phyloP scores from a whole-genome alignment of 2,113 vertebrate genomes.

The Hippopotamus amphibius region DNA sequence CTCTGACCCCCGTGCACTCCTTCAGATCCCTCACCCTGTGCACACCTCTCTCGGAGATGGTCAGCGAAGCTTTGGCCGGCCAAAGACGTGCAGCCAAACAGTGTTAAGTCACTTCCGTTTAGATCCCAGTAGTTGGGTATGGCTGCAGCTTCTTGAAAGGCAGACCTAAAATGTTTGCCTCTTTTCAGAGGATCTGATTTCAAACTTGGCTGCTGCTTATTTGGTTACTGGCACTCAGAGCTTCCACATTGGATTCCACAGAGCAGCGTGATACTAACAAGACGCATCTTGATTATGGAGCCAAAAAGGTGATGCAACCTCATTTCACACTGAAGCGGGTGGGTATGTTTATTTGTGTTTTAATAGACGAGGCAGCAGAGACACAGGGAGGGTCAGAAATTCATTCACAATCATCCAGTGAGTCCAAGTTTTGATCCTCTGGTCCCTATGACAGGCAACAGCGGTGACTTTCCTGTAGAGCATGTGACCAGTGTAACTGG shows the following conservation, averaged over 20 bases:
- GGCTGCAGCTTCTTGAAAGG: constrained; percentile 40
- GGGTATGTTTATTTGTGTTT: constrained; percentile 54
- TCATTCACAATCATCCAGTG: neutral
- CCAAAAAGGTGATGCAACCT: constrained; percentile 55
- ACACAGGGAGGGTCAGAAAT: constrained; percentile 5
- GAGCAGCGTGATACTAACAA: neutral
- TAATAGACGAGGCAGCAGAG: neutral
- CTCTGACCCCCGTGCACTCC: neutral
- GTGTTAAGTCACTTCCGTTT: constrained; percentile 25
- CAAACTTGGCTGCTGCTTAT: constrained; percentile 37
- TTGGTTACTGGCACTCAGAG: constrained; percentile 20
- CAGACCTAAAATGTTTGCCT: neutral
- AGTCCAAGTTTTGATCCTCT: constrained; percentile 10
- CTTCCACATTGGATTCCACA: constrained; percentile 22
- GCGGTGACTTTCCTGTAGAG: neutral
- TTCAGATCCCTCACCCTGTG: neutral
- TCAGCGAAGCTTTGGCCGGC: neutral
- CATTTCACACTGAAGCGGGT: constrained; percentile 49
- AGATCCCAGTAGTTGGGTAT: neutral
- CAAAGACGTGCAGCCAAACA: constrained; percentile 17
- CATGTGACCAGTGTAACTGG: constrained; percentile 21
- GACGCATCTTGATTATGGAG: neutral
- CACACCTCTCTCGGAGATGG: neutral
- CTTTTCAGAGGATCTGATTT: constrained; percentile 62
- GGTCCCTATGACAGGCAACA: neutral